Conservation (phyloP, 2,113 vertebrate genomes). For the Xyrauchen texanus region DNA sequence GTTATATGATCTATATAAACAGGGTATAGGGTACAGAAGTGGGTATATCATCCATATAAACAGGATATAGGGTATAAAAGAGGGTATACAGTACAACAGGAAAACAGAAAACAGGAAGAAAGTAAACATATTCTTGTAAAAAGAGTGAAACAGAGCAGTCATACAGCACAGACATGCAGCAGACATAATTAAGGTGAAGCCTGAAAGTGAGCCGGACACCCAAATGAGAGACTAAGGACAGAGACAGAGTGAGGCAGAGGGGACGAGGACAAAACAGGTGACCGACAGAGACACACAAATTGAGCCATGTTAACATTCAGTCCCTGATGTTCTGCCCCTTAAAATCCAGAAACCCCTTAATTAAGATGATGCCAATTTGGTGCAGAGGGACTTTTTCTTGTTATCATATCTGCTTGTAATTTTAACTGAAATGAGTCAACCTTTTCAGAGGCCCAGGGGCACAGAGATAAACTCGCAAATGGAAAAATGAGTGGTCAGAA, state of each 20-base stretch:
- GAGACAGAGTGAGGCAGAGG: not conserved
- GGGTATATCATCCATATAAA: no score
- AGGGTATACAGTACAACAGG: no score
- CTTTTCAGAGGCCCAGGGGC: conserved; percentile 54
- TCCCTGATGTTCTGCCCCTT: not conserved
- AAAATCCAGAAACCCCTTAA: conserved; percentile 46
- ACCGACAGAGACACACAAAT: no score
- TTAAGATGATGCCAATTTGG: conserved; percentile 55
- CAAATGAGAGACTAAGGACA: not conserved
- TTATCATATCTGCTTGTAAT: conserved; percentile 55
- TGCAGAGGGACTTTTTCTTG: conserved; percentile 36
- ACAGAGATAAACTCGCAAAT: conserved; percentile 55
- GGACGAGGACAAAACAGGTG: conserved; percentile 8
- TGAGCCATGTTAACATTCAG: conserved; percentile 46
- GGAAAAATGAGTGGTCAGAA: conserved; percentile 49
- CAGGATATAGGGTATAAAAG: no score
- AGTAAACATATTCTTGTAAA: not conserved
- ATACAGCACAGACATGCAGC: not conserved
- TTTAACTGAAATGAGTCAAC: conserved; percentile 64
- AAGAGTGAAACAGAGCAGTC: not conserved
- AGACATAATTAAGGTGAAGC: not conserved
- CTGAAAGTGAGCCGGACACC: not conserved
- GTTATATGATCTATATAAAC: no score
- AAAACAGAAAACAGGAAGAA: no score
- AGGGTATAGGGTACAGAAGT: no score